Evolutionary conservation across 2,888 invertebrate genomes (phyloP).

Genomic region (Eugnorisma glareosa): DNA sequence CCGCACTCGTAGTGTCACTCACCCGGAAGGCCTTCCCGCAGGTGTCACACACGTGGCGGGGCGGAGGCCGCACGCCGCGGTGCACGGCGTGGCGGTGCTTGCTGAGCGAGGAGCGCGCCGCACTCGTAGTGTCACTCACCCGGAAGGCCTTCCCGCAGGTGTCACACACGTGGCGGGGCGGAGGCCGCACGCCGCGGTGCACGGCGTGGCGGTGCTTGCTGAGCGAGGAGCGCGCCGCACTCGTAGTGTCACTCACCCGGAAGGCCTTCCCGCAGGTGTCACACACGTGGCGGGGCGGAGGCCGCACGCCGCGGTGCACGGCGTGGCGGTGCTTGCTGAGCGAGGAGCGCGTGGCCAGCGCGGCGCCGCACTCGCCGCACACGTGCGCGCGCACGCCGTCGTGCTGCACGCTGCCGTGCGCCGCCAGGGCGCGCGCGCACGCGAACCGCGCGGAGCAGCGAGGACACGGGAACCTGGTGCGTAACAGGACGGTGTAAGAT

Average conservation of each 20-base stretch:
- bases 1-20: no score
- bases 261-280: conserved; percentile 85
- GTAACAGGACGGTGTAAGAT: not conserved
- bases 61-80: no score
- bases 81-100: no score
- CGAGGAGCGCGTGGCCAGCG: conserved; percentile 78
- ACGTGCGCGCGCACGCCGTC: conserved; percentile 81
- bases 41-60: no score
- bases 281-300: conserved; percentile 80
- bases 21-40: no score
- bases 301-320: conserved; percentile 76
- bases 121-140: no score
- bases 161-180: no score
- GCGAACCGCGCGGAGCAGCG: conserved; percentile 78
- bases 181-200: no score
- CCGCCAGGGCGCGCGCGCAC: conserved; percentile 60
- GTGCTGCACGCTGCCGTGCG: conserved; percentile 81
- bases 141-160: no score
- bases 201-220: no score
- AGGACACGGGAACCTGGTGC: conserved; percentile 75
- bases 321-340: conserved; percentile 78
- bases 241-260: conserved; percentile 73
- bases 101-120: no score
- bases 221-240: no score
- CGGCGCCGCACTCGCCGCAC: conserved; percentile 84